These are phyloP conservation scores for Gobio occitaniae DNA, from an alignment of 2,797 vertebrate genomes.

Conservation along the genomic window DNA sequence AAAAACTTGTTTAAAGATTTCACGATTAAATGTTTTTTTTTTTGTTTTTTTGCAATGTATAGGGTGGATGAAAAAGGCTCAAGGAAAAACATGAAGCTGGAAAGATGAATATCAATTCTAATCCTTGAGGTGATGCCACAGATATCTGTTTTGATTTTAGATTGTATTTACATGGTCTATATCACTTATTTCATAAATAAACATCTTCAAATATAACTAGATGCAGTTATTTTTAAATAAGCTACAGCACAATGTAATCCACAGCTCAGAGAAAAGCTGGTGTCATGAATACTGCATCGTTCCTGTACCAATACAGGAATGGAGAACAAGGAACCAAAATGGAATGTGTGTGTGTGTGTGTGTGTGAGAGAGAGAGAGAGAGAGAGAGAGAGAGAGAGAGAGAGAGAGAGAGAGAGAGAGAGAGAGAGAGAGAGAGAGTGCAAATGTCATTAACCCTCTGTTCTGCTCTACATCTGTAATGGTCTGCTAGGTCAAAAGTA, in stretches of 20 bases:
- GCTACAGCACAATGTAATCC: constrained; percentile 15
- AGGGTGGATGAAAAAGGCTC: constrained; percentile 37
- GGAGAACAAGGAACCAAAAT: constrained; percentile 12
- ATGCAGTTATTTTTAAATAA: constrained; percentile 25
- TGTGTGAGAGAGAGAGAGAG: no score
- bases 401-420: no score
- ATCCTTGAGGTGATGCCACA: background rate
- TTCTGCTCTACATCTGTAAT: constrained; percentile 63
- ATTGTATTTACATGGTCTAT: background rate
- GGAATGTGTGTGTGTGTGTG: background rate
- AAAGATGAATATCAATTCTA: constrained; percentile 5
- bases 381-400: background rate
- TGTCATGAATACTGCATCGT: constrained; percentile 47
- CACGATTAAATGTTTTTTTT: background rate
- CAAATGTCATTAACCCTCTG: constrained; percentile 69
- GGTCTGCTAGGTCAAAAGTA: constrained; percentile 74
- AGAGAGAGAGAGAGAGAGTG: background rate
- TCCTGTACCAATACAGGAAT: constrained; percentile 16
- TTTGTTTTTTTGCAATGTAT: background rate
- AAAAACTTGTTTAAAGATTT: background rate
- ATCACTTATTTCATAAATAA: background rate
- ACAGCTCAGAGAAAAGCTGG: constrained; percentile 1
- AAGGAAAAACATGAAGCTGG: background rate
- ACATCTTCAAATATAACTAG: background rate
- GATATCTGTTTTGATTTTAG: background rate